phyloP scores from a whole-genome alignment of 1,140 invertebrate species.

The Cardiocondyla obscurior region DNA sequence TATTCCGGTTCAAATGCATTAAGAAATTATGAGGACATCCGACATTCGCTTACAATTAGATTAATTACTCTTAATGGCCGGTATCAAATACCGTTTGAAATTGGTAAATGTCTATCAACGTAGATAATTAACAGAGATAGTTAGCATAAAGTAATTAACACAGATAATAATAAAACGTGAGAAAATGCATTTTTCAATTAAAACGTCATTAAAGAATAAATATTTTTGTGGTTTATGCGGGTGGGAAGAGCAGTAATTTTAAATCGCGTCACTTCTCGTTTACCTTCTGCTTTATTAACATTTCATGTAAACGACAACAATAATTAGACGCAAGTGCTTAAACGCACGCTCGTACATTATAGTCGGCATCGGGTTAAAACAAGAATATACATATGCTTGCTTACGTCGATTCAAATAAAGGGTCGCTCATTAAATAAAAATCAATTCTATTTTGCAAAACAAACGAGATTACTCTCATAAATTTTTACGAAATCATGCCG shows the following conservation, averaged over 20 bases:
- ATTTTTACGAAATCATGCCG: slow-evolving; percentile 15
- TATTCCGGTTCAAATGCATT: not conserved
- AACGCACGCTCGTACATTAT: not conserved
- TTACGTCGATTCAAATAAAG: not conserved
- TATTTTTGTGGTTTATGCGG: not conserved
- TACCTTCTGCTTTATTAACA: not conserved
- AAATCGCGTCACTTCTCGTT: not conserved
- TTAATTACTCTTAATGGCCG: not conserved
- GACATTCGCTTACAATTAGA: not conserved
- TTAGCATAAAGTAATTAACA: not conserved
- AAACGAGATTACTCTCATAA: not conserved
- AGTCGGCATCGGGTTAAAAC: too few species aligned
- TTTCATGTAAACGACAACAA: not conserved
- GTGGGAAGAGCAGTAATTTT: not conserved
- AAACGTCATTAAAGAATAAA: not conserved
- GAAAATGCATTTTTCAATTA: not conserved
- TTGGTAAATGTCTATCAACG: not conserved
- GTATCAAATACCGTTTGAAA: not conserved
- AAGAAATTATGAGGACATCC: not conserved
- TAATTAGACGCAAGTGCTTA: not conserved
- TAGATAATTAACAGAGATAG: too few species aligned
- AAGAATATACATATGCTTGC: not conserved
- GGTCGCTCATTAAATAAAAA: not conserved
- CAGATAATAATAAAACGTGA: not conserved
- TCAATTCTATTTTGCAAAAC: not conserved